Evolutionary conservation across 92 coral and sea anemone genomes (phyloP), one percentile per base, ranked within the genome.

Genomic region (Parazoanthus atlanticus): DNA sequence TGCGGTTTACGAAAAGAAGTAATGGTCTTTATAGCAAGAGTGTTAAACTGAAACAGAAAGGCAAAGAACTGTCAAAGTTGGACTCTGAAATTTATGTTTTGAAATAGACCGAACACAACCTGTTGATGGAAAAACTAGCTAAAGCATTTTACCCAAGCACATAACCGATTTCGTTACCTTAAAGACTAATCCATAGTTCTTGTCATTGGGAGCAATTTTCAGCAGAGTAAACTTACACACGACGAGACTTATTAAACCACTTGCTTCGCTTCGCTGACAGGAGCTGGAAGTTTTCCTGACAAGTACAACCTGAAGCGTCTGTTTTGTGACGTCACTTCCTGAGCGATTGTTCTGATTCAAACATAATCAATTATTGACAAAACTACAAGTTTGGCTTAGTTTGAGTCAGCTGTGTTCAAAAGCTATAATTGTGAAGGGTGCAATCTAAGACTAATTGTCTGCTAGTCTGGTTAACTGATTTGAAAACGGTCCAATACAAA

Each of bases 321-420:
- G 52, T 75, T 75, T 75, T 75, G 79, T 75, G 79, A 75, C 79
- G 79, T 75, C 79, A 75, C 79, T 75, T 75, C 79, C 79, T 75
- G 79, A 11, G 17, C 46, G 43, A 5, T 11, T 23, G 49, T 36
- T 75, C 43, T 23, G 52, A 1, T 75, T 36, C 26, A 75, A 75
- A 75, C 79, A 75, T 33, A 31, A 75, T 75, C 10, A 75, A 75
- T 33, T 75, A 75, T 75, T 75, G 79, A 75, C 43, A 17, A 10
- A 74, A 75, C 8, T 75, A n/a, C 5, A 33, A 49, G 34, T 73
- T 36, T 41, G 13, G 79, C 28, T 75, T 2, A 9, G 7, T 36
- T 75, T 75, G 79, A 61, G 58, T 52, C 3, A 13, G 58, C 69
- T 6, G 28, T 56, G 25, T 3, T 10, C 66, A 56, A 2, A 56